Evolutionary conservation across 2,888 invertebrate species (phyloP).

Genomic region (Priocnemis perturbator): DNA sequence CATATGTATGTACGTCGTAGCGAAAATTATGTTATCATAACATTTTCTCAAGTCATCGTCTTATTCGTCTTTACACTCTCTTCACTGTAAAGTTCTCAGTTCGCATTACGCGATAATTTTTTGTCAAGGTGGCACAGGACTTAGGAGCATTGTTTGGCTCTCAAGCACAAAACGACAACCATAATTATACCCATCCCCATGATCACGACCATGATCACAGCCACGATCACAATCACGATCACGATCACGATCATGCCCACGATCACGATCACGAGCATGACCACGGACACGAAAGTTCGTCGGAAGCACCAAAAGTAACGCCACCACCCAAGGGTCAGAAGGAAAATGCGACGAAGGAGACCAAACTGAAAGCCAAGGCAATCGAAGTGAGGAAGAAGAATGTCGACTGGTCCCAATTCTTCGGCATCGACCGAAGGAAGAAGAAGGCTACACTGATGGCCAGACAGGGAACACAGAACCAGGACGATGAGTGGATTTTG

Average conservation of each 20-base stretch:
- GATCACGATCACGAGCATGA: slow-evolving; percentile 56
- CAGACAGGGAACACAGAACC: slow-evolving; percentile 76
- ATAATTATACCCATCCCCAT: slow-evolving; percentile 52
- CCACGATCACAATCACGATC: slow-evolving; percentile 55
- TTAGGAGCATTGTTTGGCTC: slow-evolving; percentile 80
- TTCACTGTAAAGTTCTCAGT: no score
- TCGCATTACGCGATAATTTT: no score
- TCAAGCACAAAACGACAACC: slow-evolving; percentile 58
- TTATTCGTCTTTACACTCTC: background rate
- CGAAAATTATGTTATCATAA: no score
- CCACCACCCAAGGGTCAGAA: slow-evolving; percentile 54
- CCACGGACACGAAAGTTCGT: slow-evolving; percentile 67
- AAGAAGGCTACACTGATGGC: slow-evolving; percentile 78
- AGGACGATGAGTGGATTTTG: slow-evolving; percentile 78
- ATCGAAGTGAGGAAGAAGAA: slow-evolving; percentile 85
- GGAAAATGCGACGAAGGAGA: slow-evolving; percentile 51
- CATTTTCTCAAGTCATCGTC: background rate
- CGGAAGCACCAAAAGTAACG: slow-evolving; percentile 59
- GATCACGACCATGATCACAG: slow-evolving; percentile 55
- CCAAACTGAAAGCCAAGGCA: slow-evolving; percentile 70
- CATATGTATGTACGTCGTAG: no score
- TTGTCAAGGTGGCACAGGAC: slow-evolving; percentile 67
- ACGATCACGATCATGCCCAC: slow-evolving; percentile 50
- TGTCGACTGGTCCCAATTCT: slow-evolving; percentile 91
- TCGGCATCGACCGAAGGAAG: slow-evolving; percentile 88